A percentile compares a stretch with the other conserved stretches of the same genome.
These are phyloP conservation scores for Varecia variegata DNA, from an alignment of 2,797 vertebrate species.

Conservation along the genomic window DNA sequence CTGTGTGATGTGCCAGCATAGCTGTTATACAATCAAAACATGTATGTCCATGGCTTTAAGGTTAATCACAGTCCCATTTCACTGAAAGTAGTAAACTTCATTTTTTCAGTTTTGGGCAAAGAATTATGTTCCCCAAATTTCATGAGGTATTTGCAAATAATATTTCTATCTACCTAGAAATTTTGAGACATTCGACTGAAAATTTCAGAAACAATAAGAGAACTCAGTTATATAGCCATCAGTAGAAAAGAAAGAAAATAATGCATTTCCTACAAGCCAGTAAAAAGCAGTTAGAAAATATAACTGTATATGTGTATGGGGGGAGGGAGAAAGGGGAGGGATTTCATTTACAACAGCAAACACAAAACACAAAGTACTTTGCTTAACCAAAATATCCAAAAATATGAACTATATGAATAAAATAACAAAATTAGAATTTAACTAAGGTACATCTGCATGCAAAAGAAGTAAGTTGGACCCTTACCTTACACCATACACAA, in stretches of 20 bases:
- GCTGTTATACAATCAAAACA: background rate
- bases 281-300: conserved; percentile 3
- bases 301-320: background rate
- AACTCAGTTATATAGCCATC: background rate
- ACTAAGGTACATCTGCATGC: too few species aligned
- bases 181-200: background rate
- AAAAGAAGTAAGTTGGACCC: too few species aligned
- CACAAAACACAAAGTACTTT: too few species aligned
- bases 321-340: background rate
- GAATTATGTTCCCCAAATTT: background rate
- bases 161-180: background rate
- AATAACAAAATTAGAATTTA: too few species aligned
- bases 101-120: background rate
- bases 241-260: background rate
- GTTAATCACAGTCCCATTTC: background rate
- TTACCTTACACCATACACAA: too few species aligned
- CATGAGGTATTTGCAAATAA: background rate
- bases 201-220: background rate
- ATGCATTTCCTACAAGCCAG: background rate
- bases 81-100: background rate
- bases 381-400: background rate
- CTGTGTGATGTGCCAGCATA: background rate
- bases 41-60: background rate
- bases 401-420: background rate
- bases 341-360: background rate